Evolutionary conservation across 53 echinoderm and acorn worm genomes (phyloP).

Genomic region (Actinopyga echinites): DNA sequence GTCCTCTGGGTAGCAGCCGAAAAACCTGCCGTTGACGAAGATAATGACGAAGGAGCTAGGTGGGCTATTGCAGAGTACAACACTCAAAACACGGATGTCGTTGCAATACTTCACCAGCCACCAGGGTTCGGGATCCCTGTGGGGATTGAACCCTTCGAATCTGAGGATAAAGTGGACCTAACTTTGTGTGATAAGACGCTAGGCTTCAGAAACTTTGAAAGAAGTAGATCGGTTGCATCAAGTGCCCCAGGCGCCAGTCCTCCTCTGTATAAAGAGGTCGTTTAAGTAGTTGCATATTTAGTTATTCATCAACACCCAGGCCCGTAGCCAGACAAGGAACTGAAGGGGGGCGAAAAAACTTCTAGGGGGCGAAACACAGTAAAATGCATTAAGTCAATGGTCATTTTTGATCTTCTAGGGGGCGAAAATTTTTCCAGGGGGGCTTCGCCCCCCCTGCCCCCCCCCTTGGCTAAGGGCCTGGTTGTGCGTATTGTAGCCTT

Average conservation of each 20-base stretch:
- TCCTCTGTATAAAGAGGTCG: background rate
- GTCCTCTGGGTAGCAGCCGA: slow-evolving; percentile 8
- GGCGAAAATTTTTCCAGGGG: no score
- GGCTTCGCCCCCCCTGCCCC: no score
- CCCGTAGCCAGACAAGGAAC: no score
- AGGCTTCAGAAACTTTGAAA: background rate
- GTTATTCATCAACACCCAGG: no score
- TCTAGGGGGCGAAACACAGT: no score
- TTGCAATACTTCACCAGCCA: slow-evolving; percentile 25
- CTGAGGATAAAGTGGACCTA: background rate
- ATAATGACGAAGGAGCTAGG: background rate
- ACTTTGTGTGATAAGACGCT: slow-evolving; percentile 6
- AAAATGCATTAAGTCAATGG: no score
- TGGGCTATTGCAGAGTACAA: slow-evolving; percentile 34
- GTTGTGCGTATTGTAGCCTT: no score
- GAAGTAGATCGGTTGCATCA: background rate
- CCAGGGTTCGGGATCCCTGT: background rate
- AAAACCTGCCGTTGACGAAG: background rate
- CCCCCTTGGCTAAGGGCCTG: no score
- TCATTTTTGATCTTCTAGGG: no score
- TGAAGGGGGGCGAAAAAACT: no score
- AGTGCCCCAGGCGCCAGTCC: background rate
- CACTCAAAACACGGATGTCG: slow-evolving; percentile 6
- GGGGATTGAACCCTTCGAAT: background rate
- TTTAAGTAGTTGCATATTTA: no score